These are phyloP conservation scores for Hymenochirus boettgeri DNA, from an alignment of 2,113 vertebrate genomes.

Conservation along the genomic window DNA sequence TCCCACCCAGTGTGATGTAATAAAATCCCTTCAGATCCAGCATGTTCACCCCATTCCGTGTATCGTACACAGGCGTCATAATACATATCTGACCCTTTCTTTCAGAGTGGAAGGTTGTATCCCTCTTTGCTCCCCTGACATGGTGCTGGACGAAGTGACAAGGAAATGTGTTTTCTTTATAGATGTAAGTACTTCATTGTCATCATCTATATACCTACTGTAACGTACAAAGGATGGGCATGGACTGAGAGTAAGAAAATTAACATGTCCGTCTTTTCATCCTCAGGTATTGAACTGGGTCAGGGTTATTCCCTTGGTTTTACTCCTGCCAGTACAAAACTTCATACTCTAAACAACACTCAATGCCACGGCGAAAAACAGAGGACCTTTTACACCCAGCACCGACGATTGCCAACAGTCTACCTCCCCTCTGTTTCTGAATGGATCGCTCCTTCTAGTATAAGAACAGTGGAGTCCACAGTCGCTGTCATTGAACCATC, in stretches of 20 bases:
- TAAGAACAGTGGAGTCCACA: neutral
- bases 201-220: too few species aligned
- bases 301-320: conserved; percentile 22
- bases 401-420: too few species aligned
- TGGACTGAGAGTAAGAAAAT: too few species aligned
- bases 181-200: conserved; percentile 77
- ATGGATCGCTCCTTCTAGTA: conserved; percentile 8
- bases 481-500: conserved; percentile 20
- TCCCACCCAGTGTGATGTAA: too few species aligned
- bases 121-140: conserved; percentile 74
- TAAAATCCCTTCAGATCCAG: too few species aligned
- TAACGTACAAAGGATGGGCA: too few species aligned
- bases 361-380: conserved; percentile 21
- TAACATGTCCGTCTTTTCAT: neutral
- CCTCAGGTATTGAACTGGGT: conserved; percentile 74
- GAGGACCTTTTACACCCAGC: too few species aligned
- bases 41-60: too few species aligned
- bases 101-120: conserved; percentile 91
- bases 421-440: conserved; percentile 29
- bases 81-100: too few species aligned
- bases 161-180: conserved; percentile 81
- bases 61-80: too few species aligned
- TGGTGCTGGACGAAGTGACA: conserved; percentile 91
- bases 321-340: neutral
- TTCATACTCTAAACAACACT: neutral